phyloP scores from a whole-genome alignment of 2,888 invertebrate genomes.

The Macropis europaea region DNA sequence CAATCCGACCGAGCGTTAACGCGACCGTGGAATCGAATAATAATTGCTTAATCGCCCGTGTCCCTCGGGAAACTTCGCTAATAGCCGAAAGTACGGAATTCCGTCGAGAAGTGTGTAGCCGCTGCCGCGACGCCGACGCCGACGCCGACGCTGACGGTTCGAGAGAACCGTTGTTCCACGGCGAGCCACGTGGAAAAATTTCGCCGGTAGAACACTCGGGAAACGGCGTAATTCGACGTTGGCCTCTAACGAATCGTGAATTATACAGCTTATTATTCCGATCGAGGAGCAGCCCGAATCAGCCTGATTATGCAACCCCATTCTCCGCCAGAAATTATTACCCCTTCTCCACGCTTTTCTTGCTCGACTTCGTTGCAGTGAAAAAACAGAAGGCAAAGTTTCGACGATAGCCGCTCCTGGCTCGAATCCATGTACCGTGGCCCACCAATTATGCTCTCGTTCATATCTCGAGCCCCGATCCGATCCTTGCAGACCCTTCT shows the following conservation, averaged over 20 bases:
- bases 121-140: constrained; percentile 20
- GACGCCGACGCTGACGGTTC: too few relatives aligned
- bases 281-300: constrained; percentile 31
- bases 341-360: not conserved
- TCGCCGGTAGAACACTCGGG: not conserved
- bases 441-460: too few relatives aligned
- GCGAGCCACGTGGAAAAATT: too few relatives aligned
- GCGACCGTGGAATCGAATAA: constrained; percentile 70
- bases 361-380: constrained; percentile 46
- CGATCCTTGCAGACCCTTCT: too few relatives aligned
- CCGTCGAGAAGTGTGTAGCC: too few relatives aligned
- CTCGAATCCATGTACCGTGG: constrained; percentile 56
- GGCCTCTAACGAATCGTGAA: constrained; percentile 49
- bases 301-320: constrained; percentile 40
- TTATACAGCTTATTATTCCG: constrained; percentile 45
- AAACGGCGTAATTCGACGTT: constrained; percentile 25
- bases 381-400: constrained; percentile 46
- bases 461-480: too few relatives aligned
- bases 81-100: constrained; percentile 72
- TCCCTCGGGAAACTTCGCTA: constrained; percentile 72
- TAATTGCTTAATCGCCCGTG: constrained; percentile 77
- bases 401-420: constrained; percentile 67
- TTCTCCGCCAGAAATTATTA: constrained; percentile 51
- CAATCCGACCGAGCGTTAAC: constrained; percentile 56
- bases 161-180: too few relatives aligned